Base-by-base conservation (phyloP, 2,113 vertebrate species). In the Peromyscus californicus region DNA sequence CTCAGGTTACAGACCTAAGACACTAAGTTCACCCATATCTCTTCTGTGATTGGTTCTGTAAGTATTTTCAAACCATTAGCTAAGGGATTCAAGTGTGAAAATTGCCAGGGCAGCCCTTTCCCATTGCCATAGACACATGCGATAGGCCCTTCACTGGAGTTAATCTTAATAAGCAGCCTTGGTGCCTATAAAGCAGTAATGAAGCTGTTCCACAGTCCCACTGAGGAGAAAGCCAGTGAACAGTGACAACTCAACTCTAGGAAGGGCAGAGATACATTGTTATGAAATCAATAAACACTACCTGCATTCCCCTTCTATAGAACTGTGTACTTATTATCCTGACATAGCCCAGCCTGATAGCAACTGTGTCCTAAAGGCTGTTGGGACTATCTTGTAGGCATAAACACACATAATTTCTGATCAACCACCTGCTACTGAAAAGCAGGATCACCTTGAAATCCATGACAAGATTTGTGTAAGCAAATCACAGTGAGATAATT, bases 381-480 rank as follows among this genome's bases (percentile, higher is more conserved):
- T 57, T 36, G 5, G 61, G 48, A 63, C 31, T 75, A 21, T 63
- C 26, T 36, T 54, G 13, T 29, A 86, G 59, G 26, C 21, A 95
- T 65, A 69, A 86, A 65, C 59, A 33, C 80, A 36, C 17, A 61
- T 67, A 67, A 93, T 90, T 88, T 96, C 83, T 39, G 36, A 92
- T 89, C 94, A 97, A 54, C 63, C 79, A 92, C 82, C 95, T 91
- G 92, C 89, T 96, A 86, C 92, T 67, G 65, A 90, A 87, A 92
- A 95, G n/a, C 22, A 96, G 75, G n/a, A 91, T 96, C 76, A 96
- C 92, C 88, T 95, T 97, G 92, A 96, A 97, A 87, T 67, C 72
- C 67, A 91, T 29, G 48, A 61, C 45, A 97, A 92, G 88, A 82
- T 61, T 39, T 63, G 59, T 86, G 63, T 12, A 84, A 42, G 70